Evolutionary conservation across 2,888 invertebrate genomes (phyloP).

Genomic region (Cyclophora punctaria): DNA sequence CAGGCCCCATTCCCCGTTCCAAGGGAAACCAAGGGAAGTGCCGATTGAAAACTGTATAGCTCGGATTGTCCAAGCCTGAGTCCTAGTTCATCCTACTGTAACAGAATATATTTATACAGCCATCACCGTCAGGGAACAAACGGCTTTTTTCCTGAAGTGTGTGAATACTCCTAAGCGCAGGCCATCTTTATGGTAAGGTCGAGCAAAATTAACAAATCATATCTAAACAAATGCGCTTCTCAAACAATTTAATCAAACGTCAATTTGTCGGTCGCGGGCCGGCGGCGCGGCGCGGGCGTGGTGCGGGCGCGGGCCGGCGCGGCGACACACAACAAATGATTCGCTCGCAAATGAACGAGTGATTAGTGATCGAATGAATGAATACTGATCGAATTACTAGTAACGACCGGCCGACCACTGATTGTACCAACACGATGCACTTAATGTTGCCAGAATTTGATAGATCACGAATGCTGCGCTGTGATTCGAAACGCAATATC

Average conservation of each 20-base stretch:
- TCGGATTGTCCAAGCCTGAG: too few species aligned
- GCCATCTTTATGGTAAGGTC: too few species aligned
- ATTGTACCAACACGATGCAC: background rate
- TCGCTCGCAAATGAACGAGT: constrained; percentile 16
- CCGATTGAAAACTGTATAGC: too few species aligned
- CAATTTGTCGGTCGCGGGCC: background rate
- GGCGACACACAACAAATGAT: constrained; percentile 19
- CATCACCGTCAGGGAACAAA: too few species aligned
- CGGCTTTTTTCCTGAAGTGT: too few species aligned
- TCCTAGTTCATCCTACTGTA: too few species aligned
- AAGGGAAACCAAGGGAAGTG: too few species aligned
- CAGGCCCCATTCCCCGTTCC: too few species aligned
- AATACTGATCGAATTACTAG: background rate
- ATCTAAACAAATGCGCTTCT: background rate
- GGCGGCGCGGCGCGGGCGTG: constrained; percentile 9
- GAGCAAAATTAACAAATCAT: too few species aligned
- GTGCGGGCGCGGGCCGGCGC: constrained; percentile 2
- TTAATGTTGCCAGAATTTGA: background rate
- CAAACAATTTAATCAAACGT: background rate
- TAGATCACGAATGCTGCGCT: background rate
- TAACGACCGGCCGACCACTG: background rate
- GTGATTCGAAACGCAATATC: too few species aligned
- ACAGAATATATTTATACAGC: too few species aligned
- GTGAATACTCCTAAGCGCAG: too few species aligned
- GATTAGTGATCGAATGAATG: background rate